A percentile compares a stretch with the other conserved stretches of the same genome.
Evolutionary conservation across 2,888 invertebrate species (phyloP).

Genomic region (Limnephilus auricula): DNA sequence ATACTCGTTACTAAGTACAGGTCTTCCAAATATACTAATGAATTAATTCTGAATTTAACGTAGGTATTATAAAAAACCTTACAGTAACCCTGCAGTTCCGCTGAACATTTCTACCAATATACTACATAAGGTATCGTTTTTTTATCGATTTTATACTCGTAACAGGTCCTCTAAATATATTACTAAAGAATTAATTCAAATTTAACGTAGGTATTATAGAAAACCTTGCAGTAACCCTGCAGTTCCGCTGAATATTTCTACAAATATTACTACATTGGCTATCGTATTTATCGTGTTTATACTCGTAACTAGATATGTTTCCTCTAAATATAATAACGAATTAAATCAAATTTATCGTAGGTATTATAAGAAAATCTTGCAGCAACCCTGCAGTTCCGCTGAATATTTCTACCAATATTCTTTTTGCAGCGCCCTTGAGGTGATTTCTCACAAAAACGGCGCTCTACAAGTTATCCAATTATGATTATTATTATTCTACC

Average conservation of each 20-base stretch:
- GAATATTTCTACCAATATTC: neutral
- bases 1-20: neutral
- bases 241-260: neutral
- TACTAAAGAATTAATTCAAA: no score
- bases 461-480: no score
- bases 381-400: neutral
- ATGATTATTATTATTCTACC: no score
- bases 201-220: neutral
- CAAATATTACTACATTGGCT: neutral
- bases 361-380: neutral
- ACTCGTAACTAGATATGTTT: no score
- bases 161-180: no score
- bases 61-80: neutral
- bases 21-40: neutral
- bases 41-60: no score
- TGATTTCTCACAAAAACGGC: no score
- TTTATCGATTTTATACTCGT: no score
- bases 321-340: no score
- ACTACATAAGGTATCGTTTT: neutral
- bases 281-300: no score
- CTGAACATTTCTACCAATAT: neutral
- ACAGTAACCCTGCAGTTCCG: neutral
- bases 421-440: no score
- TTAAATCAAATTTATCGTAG: no score
- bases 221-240: neutral